Evolutionary conservation across 1,140 invertebrate species (phyloP), one percentile per base, ranked within the genome.

Genomic region (Drosophila repletoides): DNA sequence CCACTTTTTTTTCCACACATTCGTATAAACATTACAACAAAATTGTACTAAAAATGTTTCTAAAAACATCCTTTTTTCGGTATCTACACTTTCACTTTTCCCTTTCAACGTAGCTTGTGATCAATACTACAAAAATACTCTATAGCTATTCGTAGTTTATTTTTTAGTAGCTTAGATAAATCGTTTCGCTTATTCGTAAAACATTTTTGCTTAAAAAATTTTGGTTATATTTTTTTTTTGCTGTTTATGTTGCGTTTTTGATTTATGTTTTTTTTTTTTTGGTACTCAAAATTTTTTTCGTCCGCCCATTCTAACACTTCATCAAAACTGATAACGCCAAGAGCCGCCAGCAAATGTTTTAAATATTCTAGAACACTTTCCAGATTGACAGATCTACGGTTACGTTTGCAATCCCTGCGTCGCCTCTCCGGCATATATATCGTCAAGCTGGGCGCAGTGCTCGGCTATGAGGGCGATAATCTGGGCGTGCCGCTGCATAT

Each of bases 351-450:
- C 86, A 87, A 72, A 84, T 80, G 65, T 83, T 86, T 81, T 86
- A 80, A 89, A 84, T 84, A 84, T 49, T 89, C 53, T 80, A 90
- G 88, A 87, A 90, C 88, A 31, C 83, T 88, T 90, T 90, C 77
- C 72, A 93, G 94, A 61, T 91, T 96, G 63, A 94, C 93, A 34
- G 94, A 95, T 83, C 91, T 96, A 2, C 92, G 95, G 2, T 91
- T 96, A 6, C 92, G 94, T 43, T 90, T 96, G 14, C 94, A 95
- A 73, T 95, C 95, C 1, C 91, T 96, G 10, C 93, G 94, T 72
- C 92, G 95, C 71, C 91, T 96, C 17, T 95, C 94, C 3, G 94
- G 93, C 26, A 94, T 95, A 55, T 96, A 96, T 84, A 93, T 95
- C 2, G 91, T 96, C 17, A 95, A 95, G 91, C 88, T 97, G 58